Evolutionary conservation across 2,888 invertebrate species (phyloP).

Genomic region (Cremastobaeus sp.): DNA sequence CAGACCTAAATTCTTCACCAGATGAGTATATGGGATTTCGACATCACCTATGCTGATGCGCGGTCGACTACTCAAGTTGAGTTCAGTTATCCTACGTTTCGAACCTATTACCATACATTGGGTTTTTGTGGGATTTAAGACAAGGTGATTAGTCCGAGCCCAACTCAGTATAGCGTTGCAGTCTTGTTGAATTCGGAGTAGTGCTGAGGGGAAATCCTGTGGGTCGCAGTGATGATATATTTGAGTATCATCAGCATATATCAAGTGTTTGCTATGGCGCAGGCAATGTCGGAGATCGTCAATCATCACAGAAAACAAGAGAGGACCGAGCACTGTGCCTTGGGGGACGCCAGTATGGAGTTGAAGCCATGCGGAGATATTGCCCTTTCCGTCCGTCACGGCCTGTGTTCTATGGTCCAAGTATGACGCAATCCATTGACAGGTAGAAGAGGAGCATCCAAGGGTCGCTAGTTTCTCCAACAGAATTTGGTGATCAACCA

Average conservation of each 20-base stretch:
- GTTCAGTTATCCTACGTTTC: not conserved
- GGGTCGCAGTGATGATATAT: constrained; percentile 1
- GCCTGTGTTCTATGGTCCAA: not conserved
- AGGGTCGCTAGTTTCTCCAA: not conserved
- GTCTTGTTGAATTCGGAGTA: not conserved
- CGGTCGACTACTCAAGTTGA: too few species aligned
- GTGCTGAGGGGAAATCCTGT: not conserved
- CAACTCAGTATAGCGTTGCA: not conserved
- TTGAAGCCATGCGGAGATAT: not conserved
- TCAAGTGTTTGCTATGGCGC: not conserved
- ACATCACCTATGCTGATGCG: not conserved
- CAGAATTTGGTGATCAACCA: not conserved
- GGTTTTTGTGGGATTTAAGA: not conserved
- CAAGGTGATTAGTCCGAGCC: not conserved
- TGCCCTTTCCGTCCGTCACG: not conserved
- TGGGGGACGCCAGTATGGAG: not conserved
- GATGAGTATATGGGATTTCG: not conserved
- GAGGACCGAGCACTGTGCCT: not conserved
- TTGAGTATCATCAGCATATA: not conserved
- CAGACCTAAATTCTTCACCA: not conserved
- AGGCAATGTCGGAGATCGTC: not conserved
- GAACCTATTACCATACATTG: not conserved
- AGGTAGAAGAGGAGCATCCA: not conserved
- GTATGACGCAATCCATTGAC: not conserved
- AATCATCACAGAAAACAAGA: not conserved